These are phyloP conservation scores for Chaenodraco wilsoni DNA, from an alignment of 2,797 vertebrate species.

Conservation along the genomic window DNA sequence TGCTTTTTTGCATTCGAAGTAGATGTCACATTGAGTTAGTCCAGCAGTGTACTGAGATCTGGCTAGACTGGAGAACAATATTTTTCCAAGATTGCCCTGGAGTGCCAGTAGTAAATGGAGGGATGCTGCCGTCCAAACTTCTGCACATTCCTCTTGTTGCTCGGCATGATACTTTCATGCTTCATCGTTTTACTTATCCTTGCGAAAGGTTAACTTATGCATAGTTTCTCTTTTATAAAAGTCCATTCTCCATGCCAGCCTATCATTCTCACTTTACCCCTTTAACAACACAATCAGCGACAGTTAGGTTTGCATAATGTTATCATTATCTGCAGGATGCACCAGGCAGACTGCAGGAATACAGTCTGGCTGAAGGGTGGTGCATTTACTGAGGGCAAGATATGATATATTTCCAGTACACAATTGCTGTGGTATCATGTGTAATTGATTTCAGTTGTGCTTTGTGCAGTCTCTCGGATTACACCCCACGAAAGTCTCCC, in stretches of 20 bases:
- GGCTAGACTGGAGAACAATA: constrained; percentile 86
- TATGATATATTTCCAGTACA: constrained; percentile 33
- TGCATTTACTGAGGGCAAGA: constrained; percentile 43
- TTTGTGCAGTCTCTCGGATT: constrained; percentile 46
- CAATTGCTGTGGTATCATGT: constrained; percentile 40
- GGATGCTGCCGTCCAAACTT: constrained; percentile 58
- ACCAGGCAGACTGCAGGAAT: constrained; percentile 41
- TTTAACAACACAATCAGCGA: constrained; percentile 13
- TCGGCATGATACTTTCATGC: constrained; percentile 28
- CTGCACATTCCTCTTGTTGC: constrained; percentile 50
- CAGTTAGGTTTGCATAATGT: constrained; percentile 38
- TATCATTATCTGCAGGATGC: constrained; percentile 70
- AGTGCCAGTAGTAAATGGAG: constrained; percentile 62
- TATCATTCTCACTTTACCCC: constrained; percentile 10
- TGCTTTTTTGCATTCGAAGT: constrained; percentile 58
- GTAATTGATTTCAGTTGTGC: constrained; percentile 55
- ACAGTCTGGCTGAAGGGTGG: constrained; percentile 26
- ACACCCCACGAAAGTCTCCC: constrained; percentile 32
- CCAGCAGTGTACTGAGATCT: constrained; percentile 75
- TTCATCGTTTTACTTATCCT: constrained; percentile 17
- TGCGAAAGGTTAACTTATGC: constrained; percentile 19
- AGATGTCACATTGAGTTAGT: constrained; percentile 84
- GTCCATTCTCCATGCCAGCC: constrained; percentile 8
- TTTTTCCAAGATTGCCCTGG: constrained; percentile 83
- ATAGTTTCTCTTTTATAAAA: constrained; percentile 26